These are phyloP conservation scores for Himalopsyche phryganea DNA, from an alignment of 1,140 invertebrate genomes.

Conservation along the genomic window DNA sequence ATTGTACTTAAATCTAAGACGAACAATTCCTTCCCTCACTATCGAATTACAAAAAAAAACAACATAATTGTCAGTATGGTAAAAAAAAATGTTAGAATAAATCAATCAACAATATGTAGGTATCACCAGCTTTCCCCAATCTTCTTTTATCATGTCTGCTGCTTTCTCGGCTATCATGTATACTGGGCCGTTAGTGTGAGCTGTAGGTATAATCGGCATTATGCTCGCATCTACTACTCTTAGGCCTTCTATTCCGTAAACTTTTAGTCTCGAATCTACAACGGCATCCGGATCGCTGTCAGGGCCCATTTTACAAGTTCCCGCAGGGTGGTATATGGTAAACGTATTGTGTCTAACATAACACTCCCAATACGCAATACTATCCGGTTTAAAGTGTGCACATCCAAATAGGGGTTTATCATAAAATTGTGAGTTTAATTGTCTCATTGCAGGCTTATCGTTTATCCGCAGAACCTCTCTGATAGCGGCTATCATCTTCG, in stretches of 20 bases:
- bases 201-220: conserved; percentile 60
- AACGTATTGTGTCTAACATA: conserved; percentile 62
- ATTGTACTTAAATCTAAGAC: too few species aligned
- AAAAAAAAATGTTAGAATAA: too few species aligned
- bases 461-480: conserved; percentile 57
- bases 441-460: conserved; percentile 57
- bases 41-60: too few species aligned
- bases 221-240: conserved; percentile 75
- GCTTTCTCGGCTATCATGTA: conserved; percentile 62
- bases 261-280: conserved; percentile 65
- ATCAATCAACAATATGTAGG: neutral
- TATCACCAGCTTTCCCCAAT: conserved; percentile 42
- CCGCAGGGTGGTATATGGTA: conserved; percentile 73
- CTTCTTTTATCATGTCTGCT: conserved; percentile 59
- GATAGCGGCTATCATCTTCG: conserved; percentile 61
- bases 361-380: conserved; percentile 73
- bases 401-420: conserved; percentile 63
- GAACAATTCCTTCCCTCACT: too few species aligned
- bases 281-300: conserved; percentile 62
- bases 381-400: conserved; percentile 57
- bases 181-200: conserved; percentile 59
- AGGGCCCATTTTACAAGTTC: conserved; percentile 84
- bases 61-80: too few species aligned
- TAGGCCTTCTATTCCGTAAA: conserved; percentile 65
- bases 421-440: conserved; percentile 58